Evolutionary conservation across 2,797 vertebrate genomes (phyloP).

Genomic region (Enteromius anoplus): DNA sequence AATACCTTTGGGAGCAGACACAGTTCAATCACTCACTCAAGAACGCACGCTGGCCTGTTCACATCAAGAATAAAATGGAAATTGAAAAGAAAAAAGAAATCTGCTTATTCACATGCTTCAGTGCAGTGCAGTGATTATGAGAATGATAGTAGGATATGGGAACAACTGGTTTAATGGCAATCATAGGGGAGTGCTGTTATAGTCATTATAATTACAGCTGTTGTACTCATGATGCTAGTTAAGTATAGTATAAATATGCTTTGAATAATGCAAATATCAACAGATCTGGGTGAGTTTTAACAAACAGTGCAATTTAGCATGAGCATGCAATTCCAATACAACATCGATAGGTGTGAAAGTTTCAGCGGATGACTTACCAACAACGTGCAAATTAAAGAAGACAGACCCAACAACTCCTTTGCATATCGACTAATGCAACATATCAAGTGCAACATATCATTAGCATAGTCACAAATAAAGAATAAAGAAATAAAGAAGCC

Average conservation of each 20-base stretch:
- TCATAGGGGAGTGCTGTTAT: neutral
- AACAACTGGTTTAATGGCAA: neutral
- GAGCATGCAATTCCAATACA: too few relatives aligned
- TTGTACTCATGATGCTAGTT: neutral
- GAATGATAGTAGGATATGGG: too few relatives aligned
- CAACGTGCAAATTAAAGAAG: too few relatives aligned
- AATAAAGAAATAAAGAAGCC: too few relatives aligned
- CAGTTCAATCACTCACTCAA: neutral
- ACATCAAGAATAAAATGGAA: neutral
- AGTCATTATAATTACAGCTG: neutral
- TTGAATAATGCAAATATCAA: neutral
- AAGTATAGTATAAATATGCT: neutral
- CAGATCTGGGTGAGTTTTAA: neutral
- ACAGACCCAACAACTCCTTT: too few relatives aligned
- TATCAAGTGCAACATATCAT: too few relatives aligned
- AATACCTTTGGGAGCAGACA: neutral
- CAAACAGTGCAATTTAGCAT: too few relatives aligned
- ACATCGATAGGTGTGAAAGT: too few relatives aligned
- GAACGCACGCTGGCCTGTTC: neutral
- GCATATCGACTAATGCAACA: too few relatives aligned
- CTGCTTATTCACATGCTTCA: neutral
- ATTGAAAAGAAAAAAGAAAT: neutral
- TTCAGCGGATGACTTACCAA: too few relatives aligned
- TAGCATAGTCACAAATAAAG: too few relatives aligned
- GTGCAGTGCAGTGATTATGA: neutral